Conservation (phyloP, 1,140 invertebrate genomes). For the Macrosteles quadrilineatus region DNA sequence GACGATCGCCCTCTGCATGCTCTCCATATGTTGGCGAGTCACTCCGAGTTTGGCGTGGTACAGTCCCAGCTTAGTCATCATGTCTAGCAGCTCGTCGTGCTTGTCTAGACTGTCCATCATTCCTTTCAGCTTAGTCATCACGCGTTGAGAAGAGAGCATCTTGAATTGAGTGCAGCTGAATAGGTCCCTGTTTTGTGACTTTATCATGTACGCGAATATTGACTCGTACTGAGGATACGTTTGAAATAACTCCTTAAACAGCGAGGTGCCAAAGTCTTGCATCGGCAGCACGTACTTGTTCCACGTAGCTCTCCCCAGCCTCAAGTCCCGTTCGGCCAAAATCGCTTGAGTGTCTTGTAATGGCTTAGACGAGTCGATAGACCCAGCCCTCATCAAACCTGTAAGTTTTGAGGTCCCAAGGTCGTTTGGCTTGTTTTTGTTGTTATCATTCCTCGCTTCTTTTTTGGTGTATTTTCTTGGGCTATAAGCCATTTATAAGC, state of each 20-base stretch:
- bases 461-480: too few species aligned
- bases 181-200: neutral
- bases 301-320: neutral
- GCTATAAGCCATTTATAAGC: too few species aligned
- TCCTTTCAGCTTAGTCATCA: neutral
- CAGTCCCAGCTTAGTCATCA: slow-evolving; percentile 3
- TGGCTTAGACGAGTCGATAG: too few species aligned
- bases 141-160: neutral
- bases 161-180: neutral
- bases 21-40: neutral
- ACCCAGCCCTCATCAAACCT: too few species aligned
- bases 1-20: neutral
- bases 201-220: neutral
- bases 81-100: neutral
- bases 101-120: neutral
- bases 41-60: slow-evolving; percentile 1
- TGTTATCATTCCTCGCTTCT: too few species aligned
- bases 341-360: too few species aligned
- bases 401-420: too few species aligned
- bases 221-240: neutral
- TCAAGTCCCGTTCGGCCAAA: neutral
- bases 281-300: neutral
- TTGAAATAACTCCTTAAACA: neutral
- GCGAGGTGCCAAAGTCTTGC: neutral
- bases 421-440: too few species aligned